Evolutionary conservation across 2,113 vertebrate genomes (phyloP).

Genomic region (Geococcyx californianus): DNA sequence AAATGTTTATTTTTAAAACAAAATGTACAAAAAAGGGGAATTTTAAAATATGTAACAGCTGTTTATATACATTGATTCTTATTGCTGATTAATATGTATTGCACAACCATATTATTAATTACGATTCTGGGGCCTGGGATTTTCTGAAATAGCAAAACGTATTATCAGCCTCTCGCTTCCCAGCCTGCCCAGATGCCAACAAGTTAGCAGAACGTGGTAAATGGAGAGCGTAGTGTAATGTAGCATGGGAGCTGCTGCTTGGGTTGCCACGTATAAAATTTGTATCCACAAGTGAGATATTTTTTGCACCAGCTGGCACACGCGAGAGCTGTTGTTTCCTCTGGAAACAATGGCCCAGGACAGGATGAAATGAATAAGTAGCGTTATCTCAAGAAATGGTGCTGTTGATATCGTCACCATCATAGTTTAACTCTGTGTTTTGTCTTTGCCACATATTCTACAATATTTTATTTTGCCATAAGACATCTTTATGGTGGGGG

Average conservation of each 20-base stretch:
- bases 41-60: slow-evolving; percentile 86
- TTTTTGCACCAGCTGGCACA: slow-evolving; percentile 38
- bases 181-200: slow-evolving; percentile 68
- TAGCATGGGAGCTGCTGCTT: neutral
- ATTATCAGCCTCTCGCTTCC: slow-evolving; percentile 58
- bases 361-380: slow-evolving; percentile 38
- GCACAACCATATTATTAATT: slow-evolving; percentile 80
- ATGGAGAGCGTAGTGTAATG: neutral
- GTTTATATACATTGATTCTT: slow-evolving; percentile 88
- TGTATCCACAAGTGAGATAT: neutral
- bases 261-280: neutral
- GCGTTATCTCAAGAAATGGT: slow-evolving; percentile 74
- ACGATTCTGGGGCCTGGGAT: slow-evolving; percentile 66
- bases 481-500: slow-evolving; percentile 78
- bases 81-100: slow-evolving; percentile 88
- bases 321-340: neutral
- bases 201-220: slow-evolving; percentile 42
- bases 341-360: neutral
- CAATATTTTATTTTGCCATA: slow-evolving; percentile 75
- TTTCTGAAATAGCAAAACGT: slow-evolving; percentile 54
- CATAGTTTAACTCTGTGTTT: slow-evolving; percentile 67
- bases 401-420: slow-evolving; percentile 71
- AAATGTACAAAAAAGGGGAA: slow-evolving; percentile 87
- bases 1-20: slow-evolving; percentile 86
- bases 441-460: slow-evolving; percentile 76